Evolutionary conservation across 2,888 invertebrate species (phyloP).

Genomic region (Dermolepida albohirtum): DNA sequence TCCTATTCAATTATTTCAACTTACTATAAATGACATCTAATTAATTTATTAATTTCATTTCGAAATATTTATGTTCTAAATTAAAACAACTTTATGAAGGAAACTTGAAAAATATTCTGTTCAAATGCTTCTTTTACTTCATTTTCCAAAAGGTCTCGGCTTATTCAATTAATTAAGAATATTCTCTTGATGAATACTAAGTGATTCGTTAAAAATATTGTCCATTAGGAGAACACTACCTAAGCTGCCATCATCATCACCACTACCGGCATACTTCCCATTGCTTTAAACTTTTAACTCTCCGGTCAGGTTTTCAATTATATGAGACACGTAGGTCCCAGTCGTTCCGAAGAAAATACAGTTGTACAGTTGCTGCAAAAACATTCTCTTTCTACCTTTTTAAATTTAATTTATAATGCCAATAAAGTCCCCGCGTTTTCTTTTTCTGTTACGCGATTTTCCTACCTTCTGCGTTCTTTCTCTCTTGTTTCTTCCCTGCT

Average conservation of each 20-base stretch:
- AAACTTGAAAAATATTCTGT: no score
- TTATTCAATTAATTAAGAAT: conserved; percentile 42
- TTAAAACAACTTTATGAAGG: no score
- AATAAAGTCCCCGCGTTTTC: conserved; percentile 40
- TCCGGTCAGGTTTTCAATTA: conserved; percentile 46
- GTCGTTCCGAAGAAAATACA: conserved; percentile 41
- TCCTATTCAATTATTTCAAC: no score
- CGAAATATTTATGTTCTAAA: no score
- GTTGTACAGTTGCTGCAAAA: conserved; percentile 41
- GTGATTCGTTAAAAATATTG: conserved; percentile 44
- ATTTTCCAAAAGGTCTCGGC: neutral
- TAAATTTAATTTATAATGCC: conserved; percentile 46
- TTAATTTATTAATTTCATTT: no score
- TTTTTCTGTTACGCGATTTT: conserved; percentile 33
- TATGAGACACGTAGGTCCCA: conserved; percentile 42
- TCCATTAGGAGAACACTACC: conserved; percentile 44
- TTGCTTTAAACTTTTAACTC: conserved; percentile 40
- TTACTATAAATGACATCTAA: no score
- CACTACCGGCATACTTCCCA: conserved; percentile 22
- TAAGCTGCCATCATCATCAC: conserved; percentile 22
- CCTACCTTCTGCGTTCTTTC: conserved; percentile 22
- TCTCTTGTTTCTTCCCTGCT: conserved; percentile 5
- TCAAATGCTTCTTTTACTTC: neutral
- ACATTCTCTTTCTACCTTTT: conserved; percentile 42
- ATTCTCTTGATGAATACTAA: conserved; percentile 44